Conservation (phyloP, 2,888 invertebrate genomes). For the Drosophila phalerata region DNA sequence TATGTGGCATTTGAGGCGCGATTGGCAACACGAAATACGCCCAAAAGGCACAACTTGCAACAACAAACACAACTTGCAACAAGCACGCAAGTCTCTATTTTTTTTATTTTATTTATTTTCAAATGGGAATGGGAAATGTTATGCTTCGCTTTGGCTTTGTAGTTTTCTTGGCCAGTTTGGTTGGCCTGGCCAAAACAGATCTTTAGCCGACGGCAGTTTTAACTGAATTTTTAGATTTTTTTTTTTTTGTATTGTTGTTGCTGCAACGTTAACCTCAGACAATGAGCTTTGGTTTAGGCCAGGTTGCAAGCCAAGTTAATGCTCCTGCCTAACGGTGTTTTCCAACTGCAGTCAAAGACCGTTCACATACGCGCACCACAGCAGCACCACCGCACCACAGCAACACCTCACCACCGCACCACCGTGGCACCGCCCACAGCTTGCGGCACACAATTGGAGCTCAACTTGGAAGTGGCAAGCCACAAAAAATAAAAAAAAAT, state of each 20-base stretch:
- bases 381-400: neutral
- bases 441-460: slow-evolving; percentile 20
- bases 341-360: slow-evolving; percentile 57
- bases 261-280: slow-evolving; percentile 48
- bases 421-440: slow-evolving; percentile 10
- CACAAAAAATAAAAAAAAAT: neutral
- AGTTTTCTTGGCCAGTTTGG: slow-evolving; percentile 8
- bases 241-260: neutral
- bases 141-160: neutral
- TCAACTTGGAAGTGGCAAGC: slow-evolving; percentile 25
- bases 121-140: slow-evolving; percentile 8
- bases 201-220: slow-evolving; percentile 5
- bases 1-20: slow-evolving; percentile 68
- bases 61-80: slow-evolving; percentile 8
- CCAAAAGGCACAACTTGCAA: slow-evolving; percentile 31
- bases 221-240: slow-evolving; percentile 8
- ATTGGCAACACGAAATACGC: slow-evolving; percentile 69
- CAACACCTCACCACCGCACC: neutral
- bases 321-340: slow-evolving; percentile 61
- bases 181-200: slow-evolving; percentile 7
- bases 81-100: slow-evolving; percentile 15
- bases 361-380: slow-evolving; percentile 51
- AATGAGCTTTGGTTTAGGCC: slow-evolving; percentile 59
- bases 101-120: neutral
- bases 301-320: slow-evolving; percentile 17